A percentile compares a stretch with the other conserved stretches of the same genome.
These are phyloP conservation scores for Jacana jacana DNA, from an alignment of 2,113 vertebrate species.

Conservation along the genomic window DNA sequence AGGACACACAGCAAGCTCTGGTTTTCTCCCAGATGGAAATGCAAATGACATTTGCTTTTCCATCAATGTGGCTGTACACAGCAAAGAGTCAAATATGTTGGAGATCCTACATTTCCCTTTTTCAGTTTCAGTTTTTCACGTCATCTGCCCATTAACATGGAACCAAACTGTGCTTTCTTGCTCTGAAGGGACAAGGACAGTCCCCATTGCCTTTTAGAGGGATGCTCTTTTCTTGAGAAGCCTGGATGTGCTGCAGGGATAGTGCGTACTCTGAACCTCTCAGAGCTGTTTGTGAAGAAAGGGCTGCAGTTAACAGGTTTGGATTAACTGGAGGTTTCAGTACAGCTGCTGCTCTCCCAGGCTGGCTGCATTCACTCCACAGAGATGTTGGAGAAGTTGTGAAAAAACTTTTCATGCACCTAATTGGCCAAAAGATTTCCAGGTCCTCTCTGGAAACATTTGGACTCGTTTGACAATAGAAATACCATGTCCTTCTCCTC, in stretches of 20 bases:
- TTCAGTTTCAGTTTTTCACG: background rate
- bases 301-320: background rate
- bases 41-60: background rate
- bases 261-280: background rate
- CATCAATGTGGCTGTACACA: background rate
- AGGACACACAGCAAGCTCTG: background rate
- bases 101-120: background rate
- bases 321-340: background rate
- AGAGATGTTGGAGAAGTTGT: background rate
- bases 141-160: background rate
- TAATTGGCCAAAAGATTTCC: background rate
- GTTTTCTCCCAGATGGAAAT: background rate
- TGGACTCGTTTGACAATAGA: background rate
- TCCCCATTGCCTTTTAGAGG: background rate
- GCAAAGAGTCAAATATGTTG: background rate
- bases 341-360: background rate
- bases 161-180: background rate
- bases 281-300: background rate
- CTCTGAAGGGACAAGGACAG: rapidly evolving
- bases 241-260: background rate
- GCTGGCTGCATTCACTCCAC: background rate
- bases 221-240: background rate
- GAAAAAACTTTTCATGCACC: background rate
- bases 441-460: background rate
- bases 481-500: background rate